A percentile compares a stretch with the other conserved stretches of the same genome.
Conservation (phyloP, 2,113 vertebrate genomes). For the Cavia aperea region DNA sequence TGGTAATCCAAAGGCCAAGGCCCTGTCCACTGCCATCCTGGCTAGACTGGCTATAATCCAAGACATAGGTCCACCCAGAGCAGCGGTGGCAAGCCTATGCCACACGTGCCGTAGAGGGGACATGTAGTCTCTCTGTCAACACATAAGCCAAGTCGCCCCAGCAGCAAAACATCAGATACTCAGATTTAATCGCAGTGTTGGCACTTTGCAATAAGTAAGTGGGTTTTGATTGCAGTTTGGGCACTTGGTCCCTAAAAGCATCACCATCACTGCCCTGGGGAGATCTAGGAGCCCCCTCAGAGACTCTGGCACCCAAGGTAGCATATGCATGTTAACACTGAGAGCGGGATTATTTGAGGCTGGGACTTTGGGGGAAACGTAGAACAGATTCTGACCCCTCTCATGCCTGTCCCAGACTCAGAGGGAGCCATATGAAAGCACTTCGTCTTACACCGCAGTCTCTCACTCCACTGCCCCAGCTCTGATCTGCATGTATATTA, state of each 20-base stretch:
- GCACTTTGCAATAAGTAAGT: neutral
- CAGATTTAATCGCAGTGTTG: neutral
- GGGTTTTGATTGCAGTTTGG: neutral
- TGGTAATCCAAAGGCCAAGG: neutral
- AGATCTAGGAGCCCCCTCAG: neutral
- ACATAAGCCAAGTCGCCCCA: neutral
- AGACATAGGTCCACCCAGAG: neutral
- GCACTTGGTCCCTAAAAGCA: neutral
- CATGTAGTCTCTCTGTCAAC: neutral
- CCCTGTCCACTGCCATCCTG: fast-evolving
- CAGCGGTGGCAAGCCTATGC: neutral
- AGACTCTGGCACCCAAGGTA: neutral
- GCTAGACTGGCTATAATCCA: neutral
- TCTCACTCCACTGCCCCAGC: neutral
- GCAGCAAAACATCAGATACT: neutral
- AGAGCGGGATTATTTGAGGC: neutral
- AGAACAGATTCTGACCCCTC: neutral
- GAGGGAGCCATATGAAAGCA: neutral
- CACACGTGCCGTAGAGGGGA: neutral
- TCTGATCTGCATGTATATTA: neutral
- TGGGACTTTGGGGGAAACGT: neutral
- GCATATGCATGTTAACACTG: neutral
- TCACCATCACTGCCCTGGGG: neutral
- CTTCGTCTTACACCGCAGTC: neutral
- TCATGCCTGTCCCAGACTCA: neutral